Percentiles rank a stretch among this genome's conserved stretches.
Evolutionary conservation across 35 echinoderm and acorn worm species (phyloP).

Genomic region (Ophioderma brevispina): DNA sequence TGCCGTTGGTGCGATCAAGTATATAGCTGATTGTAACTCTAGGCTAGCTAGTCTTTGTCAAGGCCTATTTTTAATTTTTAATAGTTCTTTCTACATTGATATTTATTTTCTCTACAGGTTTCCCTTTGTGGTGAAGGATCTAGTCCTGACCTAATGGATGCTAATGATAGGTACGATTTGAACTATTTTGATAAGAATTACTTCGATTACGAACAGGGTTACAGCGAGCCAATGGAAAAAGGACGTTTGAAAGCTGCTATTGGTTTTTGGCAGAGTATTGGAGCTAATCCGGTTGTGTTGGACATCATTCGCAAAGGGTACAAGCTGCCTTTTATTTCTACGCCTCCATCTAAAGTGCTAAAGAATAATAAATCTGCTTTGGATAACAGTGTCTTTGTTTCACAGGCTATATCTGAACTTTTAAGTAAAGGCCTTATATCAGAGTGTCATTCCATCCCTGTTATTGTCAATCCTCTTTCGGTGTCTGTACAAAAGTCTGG

Average conservation of each 20-base stretch:
- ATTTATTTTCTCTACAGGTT: too few species aligned
- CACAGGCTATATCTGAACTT: background rate
- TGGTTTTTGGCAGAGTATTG: conserved; percentile 22
- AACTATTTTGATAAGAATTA: conserved; percentile 23
- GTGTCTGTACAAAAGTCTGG: conserved; percentile 4
- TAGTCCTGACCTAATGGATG: too few species aligned
- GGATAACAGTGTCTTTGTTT: background rate
- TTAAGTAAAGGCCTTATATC: background rate
- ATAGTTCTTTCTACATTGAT: too few species aligned
- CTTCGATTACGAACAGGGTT: conserved; percentile 42
- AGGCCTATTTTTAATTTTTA: too few species aligned
- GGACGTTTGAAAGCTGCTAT: conserved; percentile 21
- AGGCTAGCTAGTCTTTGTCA: too few species aligned
- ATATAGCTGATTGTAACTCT: too few species aligned
- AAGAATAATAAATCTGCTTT: conserved; percentile 4
- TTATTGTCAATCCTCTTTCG: background rate
- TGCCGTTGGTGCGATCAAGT: too few species aligned
- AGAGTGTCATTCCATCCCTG: background rate
- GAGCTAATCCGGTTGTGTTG: conserved; percentile 17
- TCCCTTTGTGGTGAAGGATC: too few species aligned
- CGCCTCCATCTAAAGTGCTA: background rate
- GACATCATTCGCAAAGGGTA: conserved; percentile 19
- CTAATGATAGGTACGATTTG: background rate
- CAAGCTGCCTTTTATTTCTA: conserved; percentile 17
- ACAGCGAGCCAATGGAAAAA: conserved; percentile 8